Conservation (phyloP, 2,113 vertebrate species). For the Sphyrna mokarran region DNA sequence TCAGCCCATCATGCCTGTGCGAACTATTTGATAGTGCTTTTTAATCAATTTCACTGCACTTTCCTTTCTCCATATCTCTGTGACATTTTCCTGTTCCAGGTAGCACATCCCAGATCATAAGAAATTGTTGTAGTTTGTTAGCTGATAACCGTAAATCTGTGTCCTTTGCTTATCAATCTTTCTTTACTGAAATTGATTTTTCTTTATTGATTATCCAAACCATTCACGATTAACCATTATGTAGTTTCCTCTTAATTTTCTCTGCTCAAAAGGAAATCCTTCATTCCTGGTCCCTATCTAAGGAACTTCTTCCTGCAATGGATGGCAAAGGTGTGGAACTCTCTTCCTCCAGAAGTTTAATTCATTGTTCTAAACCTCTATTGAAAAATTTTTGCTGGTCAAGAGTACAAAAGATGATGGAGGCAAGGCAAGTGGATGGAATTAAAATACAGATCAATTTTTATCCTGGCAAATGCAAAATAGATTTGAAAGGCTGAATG, state of each 20-base stretch:
- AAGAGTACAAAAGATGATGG: background rate
- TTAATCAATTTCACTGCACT: background rate
- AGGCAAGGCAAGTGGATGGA: background rate
- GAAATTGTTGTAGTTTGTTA: background rate
- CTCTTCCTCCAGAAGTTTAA: background rate
- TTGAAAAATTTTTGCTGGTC: background rate
- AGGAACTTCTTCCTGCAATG: background rate
- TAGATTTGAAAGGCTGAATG: too few species aligned
- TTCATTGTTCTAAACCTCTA: background rate
- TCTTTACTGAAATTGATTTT: background rate
- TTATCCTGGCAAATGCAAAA: background rate
- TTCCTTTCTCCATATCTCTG: background rate
- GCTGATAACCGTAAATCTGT: background rate
- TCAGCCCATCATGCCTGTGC: background rate
- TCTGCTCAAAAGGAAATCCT: background rate
- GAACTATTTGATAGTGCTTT: background rate
- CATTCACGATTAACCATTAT: background rate
- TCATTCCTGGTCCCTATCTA: background rate
- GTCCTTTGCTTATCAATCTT: background rate
- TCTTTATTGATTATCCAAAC: background rate
- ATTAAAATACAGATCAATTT: background rate
- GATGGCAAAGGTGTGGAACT: background rate
- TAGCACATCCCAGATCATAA: background rate
- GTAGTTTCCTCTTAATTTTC: background rate
- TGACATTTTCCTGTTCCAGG: background rate